Conservation (phyloP, 1,140 invertebrate species). For the Diprion similis region DNA sequence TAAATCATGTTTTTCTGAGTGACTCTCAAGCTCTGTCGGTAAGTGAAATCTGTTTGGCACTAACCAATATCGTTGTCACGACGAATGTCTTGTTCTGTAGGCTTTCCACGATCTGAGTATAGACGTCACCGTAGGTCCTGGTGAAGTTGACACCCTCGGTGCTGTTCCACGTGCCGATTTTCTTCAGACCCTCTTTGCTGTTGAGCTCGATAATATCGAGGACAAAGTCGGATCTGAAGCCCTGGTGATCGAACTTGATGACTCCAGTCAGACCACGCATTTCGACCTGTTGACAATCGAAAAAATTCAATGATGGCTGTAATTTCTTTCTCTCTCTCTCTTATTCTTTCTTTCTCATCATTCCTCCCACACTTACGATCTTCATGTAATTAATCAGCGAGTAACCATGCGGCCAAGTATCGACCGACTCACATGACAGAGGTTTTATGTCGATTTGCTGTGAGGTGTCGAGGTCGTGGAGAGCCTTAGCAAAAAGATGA, state of each 20-base stretch:
- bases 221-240: constrained; percentile 89
- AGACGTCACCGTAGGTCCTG: constrained; percentile 81
- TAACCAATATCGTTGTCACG: constrained; percentile 91
- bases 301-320: constrained; percentile 22
- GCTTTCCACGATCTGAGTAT: constrained; percentile 85
- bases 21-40: too few relatives aligned
- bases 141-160: constrained; percentile 91
- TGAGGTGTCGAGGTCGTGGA: constrained; percentile 88
- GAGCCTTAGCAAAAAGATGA: constrained; percentile 89
- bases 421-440: constrained; percentile 86
- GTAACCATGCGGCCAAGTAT: constrained; percentile 94
- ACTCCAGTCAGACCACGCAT: constrained; percentile 91
- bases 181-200: constrained; percentile 78
- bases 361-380: constrained; percentile 73
- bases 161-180: constrained; percentile 90
- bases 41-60: constrained; percentile 40
- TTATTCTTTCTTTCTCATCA: neutral
- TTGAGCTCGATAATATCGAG: constrained; percentile 88
- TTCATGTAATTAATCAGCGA: constrained; percentile 98
- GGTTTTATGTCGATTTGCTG: constrained; percentile 89
- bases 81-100: constrained; percentile 91
- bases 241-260: constrained; percentile 94
- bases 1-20: too few relatives aligned
- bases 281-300: constrained; percentile 72
- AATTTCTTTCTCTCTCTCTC: constrained; percentile 10